Percentiles rank a stretch among this genome's conserved stretches.
Conservation (phyloP, 2,888 invertebrate genomes). For the Ophion obscuratus region DNA sequence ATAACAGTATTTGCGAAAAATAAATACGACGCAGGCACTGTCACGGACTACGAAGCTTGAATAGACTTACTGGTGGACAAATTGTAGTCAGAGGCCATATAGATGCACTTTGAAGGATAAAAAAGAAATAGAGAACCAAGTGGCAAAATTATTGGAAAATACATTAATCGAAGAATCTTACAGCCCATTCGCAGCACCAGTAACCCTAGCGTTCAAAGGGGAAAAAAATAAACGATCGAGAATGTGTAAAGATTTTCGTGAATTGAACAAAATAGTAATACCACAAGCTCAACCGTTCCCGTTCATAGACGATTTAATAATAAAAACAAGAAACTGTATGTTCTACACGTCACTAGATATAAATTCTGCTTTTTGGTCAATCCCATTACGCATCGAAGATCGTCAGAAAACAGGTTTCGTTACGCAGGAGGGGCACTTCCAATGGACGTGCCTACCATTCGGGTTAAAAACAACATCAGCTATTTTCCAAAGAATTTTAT, state of each 20-base stretch:
- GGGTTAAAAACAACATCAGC: constrained; percentile 27
- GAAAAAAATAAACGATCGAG: constrained; percentile 16
- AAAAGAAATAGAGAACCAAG: constrained; percentile 23
- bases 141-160: constrained; percentile 20
- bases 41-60: constrained; percentile 25
- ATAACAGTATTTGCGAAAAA: constrained; percentile 20
- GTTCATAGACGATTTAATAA: constrained; percentile 11
- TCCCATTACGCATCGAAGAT: constrained; percentile 24
- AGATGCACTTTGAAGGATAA: constrained; percentile 13
- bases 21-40: constrained; percentile 19
- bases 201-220: constrained; percentile 19
- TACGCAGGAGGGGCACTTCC: constrained; percentile 28
- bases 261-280: constrained; percentile 27
- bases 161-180: constrained; percentile 17
- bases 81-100: constrained; percentile 27
- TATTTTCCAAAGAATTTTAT: constrained; percentile 21
- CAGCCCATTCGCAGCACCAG: constrained; percentile 20
- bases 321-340: constrained; percentile 21
- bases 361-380: constrained; percentile 25
- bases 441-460: constrained; percentile 24
- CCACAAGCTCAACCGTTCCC: constrained; percentile 16
- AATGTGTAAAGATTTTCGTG: constrained; percentile 24
- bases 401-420: constrained; percentile 21
- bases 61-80: constrained; percentile 22
- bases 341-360: constrained; percentile 28